These are phyloP conservation scores for Sarcophaga subvicina DNA, from an alignment of 2,888 invertebrate species.

Conservation along the genomic window DNA sequence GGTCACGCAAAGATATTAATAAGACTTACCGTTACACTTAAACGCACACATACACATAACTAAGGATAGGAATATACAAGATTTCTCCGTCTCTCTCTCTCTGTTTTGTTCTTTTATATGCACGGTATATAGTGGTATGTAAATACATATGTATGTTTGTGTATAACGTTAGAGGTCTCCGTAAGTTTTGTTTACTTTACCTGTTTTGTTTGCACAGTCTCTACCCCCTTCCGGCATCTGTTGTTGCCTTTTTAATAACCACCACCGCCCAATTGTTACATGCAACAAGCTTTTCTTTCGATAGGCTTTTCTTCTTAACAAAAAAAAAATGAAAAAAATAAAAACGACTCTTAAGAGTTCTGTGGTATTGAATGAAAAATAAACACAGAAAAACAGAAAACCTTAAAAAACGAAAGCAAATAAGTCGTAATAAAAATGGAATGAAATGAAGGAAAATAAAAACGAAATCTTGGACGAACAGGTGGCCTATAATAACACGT, in stretches of 20 bases:
- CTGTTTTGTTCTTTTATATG: too few species aligned
- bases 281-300: conserved; percentile 52
- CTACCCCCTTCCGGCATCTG: neutral
- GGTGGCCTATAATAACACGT: conserved; percentile 58
- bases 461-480: conserved; percentile 45
- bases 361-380: conserved; percentile 10
- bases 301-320: conserved; percentile 7
- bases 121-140: neutral
- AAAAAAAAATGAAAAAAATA: too few species aligned
- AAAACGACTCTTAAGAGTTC: neutral
- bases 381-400: conserved; percentile 34
- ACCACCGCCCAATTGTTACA: conserved; percentile 43
- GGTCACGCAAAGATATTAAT: conserved; percentile 54
- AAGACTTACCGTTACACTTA: conserved; percentile 17
- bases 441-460: conserved; percentile 6
- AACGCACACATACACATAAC: neutral
- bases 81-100: too few species aligned
- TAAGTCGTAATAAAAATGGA: conserved; percentile 23
- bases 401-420: conserved; percentile 2
- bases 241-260: conserved; percentile 5
- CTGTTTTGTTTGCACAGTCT: neutral
- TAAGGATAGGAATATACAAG: neutral
- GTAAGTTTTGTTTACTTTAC: conserved; percentile 2
- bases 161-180: neutral
- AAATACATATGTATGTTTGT: neutral